Conservation (phyloP, 2,888 invertebrate genomes). For the Papilio demoleus region DNA sequence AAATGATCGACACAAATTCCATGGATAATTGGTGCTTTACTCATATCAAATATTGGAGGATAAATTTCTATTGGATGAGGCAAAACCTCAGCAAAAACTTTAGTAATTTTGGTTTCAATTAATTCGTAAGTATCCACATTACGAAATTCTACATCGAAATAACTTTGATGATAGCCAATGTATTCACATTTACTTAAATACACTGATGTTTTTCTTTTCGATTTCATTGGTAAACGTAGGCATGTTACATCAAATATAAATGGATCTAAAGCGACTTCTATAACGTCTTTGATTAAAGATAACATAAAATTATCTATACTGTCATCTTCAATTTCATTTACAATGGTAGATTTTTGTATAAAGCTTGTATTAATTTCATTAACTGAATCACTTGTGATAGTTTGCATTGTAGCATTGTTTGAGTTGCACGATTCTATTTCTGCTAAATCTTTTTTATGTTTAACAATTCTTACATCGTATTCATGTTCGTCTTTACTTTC, state of each 20-base stretch:
- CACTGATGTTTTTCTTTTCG: constrained; percentile 54
- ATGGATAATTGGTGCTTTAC: constrained; percentile 55
- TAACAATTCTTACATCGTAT: constrained; percentile 60
- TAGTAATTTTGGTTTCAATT: constrained; percentile 55
- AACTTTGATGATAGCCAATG: constrained; percentile 66
- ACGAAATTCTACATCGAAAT: constrained; percentile 62
- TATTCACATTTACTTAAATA: constrained; percentile 63
- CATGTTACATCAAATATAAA: constrained; percentile 64
- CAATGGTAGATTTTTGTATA: neutral
- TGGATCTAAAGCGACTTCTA: constrained; percentile 59
- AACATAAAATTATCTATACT: constrained; percentile 48
- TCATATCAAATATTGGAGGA: constrained; percentile 69
- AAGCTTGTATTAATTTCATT: constrained; percentile 34
- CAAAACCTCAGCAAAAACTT: constrained; percentile 65
- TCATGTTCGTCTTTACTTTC: constrained; percentile 51
- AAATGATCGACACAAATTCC: constrained; percentile 64
- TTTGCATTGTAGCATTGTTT: constrained; percentile 48
- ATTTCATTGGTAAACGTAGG: constrained; percentile 53
- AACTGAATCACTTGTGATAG: constrained; percentile 53
- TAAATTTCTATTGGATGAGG: constrained; percentile 64
- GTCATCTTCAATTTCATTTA: neutral
- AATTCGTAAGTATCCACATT: constrained; percentile 53
- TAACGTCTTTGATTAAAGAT: constrained; percentile 53
- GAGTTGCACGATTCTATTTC: constrained; percentile 50
- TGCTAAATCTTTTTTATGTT: constrained; percentile 52